Conservation (phyloP, 2,888 invertebrate genomes). For the Caenorhabditis sp. region DNA sequence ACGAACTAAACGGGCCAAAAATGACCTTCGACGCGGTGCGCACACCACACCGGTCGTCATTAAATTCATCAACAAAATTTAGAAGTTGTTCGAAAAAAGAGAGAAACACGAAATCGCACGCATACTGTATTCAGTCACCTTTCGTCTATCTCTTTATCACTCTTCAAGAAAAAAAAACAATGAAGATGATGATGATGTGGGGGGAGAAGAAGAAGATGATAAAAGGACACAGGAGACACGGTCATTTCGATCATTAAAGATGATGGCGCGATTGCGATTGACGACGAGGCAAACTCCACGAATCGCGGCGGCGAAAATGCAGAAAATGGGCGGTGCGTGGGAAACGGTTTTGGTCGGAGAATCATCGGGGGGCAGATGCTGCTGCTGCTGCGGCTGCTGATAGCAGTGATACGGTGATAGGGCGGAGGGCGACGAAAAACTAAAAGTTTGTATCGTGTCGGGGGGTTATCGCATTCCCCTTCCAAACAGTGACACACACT, state of each 20-base stretch:
- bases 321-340: constrained; percentile 3
- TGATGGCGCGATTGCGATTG: no score
- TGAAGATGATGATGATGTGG: constrained; percentile 5
- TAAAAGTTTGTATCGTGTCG: constrained; percentile 7
- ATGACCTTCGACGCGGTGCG: no score
- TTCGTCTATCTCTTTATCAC: no score
- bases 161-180: no score
- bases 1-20: no score
- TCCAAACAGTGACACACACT: constrained; percentile 4
- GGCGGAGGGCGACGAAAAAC: constrained; percentile 3
- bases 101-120: no score
- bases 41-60: no score
- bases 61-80: no score
- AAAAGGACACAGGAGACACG: constrained; percentile 3
- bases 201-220: constrained; percentile 5
- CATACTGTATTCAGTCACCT: not conserved
- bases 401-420: no score
- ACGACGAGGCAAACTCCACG: not conserved
- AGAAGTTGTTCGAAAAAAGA: no score
- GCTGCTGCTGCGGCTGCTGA: not conserved
- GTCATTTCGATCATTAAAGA: constrained; percentile 40
- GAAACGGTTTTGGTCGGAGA: constrained; percentile 6
- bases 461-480: not conserved
- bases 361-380: no score
- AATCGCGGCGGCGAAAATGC: not conserved